phyloP scores from a whole-genome alignment of 2,113 vertebrate species.

The Tangachromis dhanisi region DNA sequence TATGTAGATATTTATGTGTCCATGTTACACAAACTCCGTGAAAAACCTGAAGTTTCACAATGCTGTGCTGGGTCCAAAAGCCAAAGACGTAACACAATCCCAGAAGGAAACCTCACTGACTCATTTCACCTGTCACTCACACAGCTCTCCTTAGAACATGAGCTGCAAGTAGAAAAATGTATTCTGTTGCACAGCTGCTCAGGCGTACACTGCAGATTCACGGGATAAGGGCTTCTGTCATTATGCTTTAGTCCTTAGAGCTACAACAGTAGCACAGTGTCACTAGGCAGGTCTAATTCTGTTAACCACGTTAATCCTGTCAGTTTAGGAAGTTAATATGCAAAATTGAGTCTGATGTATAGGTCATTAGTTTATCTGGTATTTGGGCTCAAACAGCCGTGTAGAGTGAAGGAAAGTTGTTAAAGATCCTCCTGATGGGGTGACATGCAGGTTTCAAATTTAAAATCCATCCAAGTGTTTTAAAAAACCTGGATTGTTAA shows the following conservation, averaged over 20 bases:
- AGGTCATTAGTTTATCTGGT: neutral
- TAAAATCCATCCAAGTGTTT: neutral
- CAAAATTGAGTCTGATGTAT: neutral
- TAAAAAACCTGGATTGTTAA: fast-evolving
- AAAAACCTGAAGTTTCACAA: neutral
- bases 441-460: neutral
- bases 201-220: neutral
- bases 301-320: neutral
- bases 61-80: neutral
- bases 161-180: neutral
- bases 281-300: fast-evolving
- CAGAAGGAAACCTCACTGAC: neutral
- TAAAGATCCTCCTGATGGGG: neutral
- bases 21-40: neutral
- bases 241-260: neutral
- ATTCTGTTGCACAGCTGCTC: neutral
- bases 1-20: neutral
- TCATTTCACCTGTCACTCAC: neutral
- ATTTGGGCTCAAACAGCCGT: neutral
- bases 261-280: neutral
- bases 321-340: neutral
- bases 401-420: neutral
- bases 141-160: neutral
- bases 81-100: neutral
- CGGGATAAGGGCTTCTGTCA: neutral